Conservation (phyloP, 1,140 invertebrate species). For the Drosophila virilis region DNA sequence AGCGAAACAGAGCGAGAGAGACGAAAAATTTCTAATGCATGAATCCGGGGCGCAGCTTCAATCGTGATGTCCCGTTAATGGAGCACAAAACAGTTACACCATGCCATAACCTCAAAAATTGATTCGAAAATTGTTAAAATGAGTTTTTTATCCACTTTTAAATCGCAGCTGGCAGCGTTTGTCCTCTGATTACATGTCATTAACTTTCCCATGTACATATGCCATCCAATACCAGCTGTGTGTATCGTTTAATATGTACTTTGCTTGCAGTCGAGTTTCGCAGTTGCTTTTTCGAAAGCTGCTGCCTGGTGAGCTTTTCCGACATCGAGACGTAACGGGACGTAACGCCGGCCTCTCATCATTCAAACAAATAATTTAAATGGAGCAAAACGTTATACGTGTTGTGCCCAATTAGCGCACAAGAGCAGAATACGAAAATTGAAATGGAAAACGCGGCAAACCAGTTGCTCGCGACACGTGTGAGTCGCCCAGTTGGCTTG, state of each 20-base stretch:
- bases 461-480: constrained; percentile 39
- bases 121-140: too few relatives aligned
- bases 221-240: not conserved
- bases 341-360: not conserved
- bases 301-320: constrained; percentile 49
- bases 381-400: constrained; percentile 25
- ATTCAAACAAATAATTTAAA: constrained; percentile 1
- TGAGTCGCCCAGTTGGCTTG: constrained; percentile 29
- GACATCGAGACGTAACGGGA: constrained; percentile 2
- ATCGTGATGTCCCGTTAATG: too few relatives aligned
- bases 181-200: not conserved
- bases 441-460: constrained; percentile 30
- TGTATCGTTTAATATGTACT: not conserved
- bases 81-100: too few relatives aligned
- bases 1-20: too few relatives aligned
- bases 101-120: too few relatives aligned
- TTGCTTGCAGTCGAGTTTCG: constrained; percentile 51
- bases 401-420: constrained; percentile 17
- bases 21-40: too few relatives aligned
- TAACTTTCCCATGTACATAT: constrained; percentile 13
- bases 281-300: constrained; percentile 32
- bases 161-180: not conserved
- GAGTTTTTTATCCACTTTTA: constrained; percentile 13
- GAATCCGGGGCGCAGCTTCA: too few relatives aligned
- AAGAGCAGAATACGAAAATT: constrained; percentile 4